Evolutionary conservation across 2,797 vertebrate species (phyloP).

Genomic region (Tenualosa thibaudeaui): DNA sequence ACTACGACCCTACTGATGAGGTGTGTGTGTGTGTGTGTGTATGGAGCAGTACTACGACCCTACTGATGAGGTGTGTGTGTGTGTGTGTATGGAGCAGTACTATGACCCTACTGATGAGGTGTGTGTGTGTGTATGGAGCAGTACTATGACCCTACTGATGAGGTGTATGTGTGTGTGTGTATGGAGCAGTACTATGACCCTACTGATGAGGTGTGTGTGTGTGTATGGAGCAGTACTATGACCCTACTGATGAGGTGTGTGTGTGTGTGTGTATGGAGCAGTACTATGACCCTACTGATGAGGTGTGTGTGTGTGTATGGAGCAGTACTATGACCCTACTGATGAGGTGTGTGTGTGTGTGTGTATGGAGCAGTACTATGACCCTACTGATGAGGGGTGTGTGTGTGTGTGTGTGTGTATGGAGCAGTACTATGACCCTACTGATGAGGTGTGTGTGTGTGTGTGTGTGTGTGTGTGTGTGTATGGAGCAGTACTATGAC

Average conservation of each 20-base stretch:
- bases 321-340: no score
- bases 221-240: no score
- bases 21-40: not conserved
- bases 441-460: conserved; percentile 76
- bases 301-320: not conserved
- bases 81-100: conserved; percentile 95
- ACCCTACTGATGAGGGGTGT: conserved; percentile 89
- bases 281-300: no score
- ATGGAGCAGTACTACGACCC: no score
- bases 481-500: not conserved
- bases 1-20: not conserved
- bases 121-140: not conserved
- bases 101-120: conserved; percentile 87
- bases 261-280: conserved; percentile 11
- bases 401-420: conserved; percentile 51
- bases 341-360: no score
- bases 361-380: conserved; percentile 95
- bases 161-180: not conserved
- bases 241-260: no score
- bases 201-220: conserved; percentile 4
- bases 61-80: no score
- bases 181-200: not conserved
- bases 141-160: no score
- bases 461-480: no score
- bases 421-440: conserved; percentile 92